Evolutionary conservation across 2,113 vertebrate species (phyloP), one percentile per base, ranked within the genome.

Genomic region (Verasper variegatus): DNA sequence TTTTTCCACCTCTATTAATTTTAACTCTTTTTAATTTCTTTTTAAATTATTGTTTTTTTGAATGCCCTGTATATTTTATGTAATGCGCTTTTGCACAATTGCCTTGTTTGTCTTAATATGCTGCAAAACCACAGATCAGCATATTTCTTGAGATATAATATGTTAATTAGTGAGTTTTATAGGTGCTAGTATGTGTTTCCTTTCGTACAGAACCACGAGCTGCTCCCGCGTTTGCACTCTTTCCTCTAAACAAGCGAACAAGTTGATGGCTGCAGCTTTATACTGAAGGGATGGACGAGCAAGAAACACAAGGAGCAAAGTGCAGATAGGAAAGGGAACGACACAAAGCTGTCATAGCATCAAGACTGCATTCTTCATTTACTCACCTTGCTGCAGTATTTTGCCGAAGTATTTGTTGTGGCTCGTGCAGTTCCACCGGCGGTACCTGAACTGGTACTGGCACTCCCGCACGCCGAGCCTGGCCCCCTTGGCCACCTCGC

Each of bases 401-500:
- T 96, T 97, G 84, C 97, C 96, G 59, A 99, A 98, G 92, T 97
- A 97, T 86, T 98, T 99, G 94, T 96, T 98, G 93, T 99, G 97
- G 89, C 97, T 97, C 83, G 97, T 98, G 89, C 98, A 99, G 93
- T 99, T 99, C 98, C 98, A 99, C 64, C 97, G 94, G 20, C 98
- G 96, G 89, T 97, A 98, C 62, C 97, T 95, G 92, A 99, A 99
- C 89, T 99, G 98, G 92, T 96, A 96, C 91, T 99, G 97, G 86
- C 98, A 99, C 79, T 99, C 97, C 45, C 97, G 93, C 45, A 99
- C 95, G 0, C 97, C 98, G 67, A 99, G 95, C 84, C 95, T 94
- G 74, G 97, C 97, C 2, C 98, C 98, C 76, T 97, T 97, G 66
- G 97, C 97, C 72, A 98, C 95, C 91, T 99, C 97, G 13, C 92